Evolutionary conservation across 35 echinoderm and acorn worm species (phyloP).

Genomic region (Diadema setosum): DNA sequence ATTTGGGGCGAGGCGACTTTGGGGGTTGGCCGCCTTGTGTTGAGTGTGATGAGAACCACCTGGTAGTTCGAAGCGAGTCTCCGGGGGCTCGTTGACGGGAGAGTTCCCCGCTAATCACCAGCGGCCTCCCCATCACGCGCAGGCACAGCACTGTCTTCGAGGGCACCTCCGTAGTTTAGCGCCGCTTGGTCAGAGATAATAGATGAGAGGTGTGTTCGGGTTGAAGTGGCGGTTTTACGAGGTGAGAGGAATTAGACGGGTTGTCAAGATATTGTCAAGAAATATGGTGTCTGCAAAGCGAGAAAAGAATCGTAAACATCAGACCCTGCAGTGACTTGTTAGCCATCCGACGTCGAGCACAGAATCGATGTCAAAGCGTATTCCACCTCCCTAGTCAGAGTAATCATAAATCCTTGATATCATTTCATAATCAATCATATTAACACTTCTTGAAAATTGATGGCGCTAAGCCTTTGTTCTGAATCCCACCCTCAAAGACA

Average conservation of each 20-base stretch:
- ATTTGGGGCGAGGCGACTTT: neutral
- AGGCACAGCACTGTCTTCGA: neutral
- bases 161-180: neutral
- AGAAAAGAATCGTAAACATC: too few species aligned
- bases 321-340: too few species aligned
- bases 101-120: constrained; percentile 8
- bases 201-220: neutral
- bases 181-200: neutral
- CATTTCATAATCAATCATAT: too few species aligned
- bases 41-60: constrained; percentile 2
- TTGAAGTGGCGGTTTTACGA: neutral
- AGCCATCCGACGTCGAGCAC: too few species aligned
- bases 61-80: neutral
- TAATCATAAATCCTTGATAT: too few species aligned
- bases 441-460: too few species aligned
- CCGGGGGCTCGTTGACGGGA: neutral
- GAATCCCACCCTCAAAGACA: too few species aligned
- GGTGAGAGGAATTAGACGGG: neutral
- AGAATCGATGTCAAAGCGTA: too few species aligned
- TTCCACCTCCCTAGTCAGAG: too few species aligned
- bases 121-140: neutral
- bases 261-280: too few species aligned
- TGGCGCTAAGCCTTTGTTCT: too few species aligned
- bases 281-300: too few species aligned
- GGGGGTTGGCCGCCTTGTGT: neutral